Evolutionary conservation across 2,113 vertebrate genomes (phyloP).

Genomic region (Genyomyrus donnyi): DNA sequence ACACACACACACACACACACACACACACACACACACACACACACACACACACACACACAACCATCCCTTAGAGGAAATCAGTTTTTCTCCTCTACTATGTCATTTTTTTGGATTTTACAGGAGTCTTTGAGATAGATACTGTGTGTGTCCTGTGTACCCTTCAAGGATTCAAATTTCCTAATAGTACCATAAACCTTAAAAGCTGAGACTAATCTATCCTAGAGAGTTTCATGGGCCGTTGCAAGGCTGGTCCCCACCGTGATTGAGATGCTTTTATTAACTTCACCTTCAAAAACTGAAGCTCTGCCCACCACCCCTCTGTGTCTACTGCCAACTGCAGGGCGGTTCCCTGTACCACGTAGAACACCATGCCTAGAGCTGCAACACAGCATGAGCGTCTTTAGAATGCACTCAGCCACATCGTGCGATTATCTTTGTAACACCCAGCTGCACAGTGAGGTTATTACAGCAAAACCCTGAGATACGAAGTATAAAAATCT

Average conservation of each 20-base stretch:
- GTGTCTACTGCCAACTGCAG: not conserved
- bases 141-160: not conserved
- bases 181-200: slow-evolving; percentile 8
- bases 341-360: not conserved
- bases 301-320: not conserved
- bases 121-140: not conserved
- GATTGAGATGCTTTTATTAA: slow-evolving; percentile 2
- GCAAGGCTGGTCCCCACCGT: not conserved
- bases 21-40: not conserved
- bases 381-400: not conserved
- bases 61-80: not conserved
- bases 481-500: not conserved
- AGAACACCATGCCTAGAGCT: not conserved
- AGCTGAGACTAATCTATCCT: slow-evolving; percentile 8
- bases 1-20: too few species aligned
- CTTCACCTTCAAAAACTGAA: slow-evolving; percentile 5
- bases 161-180: slow-evolving; percentile 10
- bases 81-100: not conserved
- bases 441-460: not conserved
- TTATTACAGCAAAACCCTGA: not conserved
- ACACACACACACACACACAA: not conserved
- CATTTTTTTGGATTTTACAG: not conserved
- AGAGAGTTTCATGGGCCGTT: not conserved
- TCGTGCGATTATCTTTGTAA: not conserved
- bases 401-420: not conserved